phyloP scores from a whole-genome alignment of 2,797 vertebrate species.

The Acanthurus leucopareius region DNA sequence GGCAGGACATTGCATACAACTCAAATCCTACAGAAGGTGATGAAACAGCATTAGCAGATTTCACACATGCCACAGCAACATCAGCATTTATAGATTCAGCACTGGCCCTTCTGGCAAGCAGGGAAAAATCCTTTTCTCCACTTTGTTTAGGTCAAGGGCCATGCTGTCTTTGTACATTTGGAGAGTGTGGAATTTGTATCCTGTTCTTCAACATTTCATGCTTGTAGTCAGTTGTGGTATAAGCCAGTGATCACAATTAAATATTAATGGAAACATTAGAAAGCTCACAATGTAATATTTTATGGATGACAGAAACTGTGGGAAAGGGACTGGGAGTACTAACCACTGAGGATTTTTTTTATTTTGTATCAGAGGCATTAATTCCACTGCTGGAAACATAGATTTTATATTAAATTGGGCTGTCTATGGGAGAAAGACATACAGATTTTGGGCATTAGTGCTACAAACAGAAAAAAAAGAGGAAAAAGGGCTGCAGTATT shows the following conservation, averaged over 20 bases:
- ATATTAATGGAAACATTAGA: constrained; percentile 46
- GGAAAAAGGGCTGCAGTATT: too few species aligned
- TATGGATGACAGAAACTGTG: background rate
- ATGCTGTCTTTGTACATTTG: constrained; percentile 8
- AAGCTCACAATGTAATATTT: constrained; percentile 22
- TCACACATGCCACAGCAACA: constrained; percentile 24
- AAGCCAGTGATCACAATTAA: constrained; percentile 31
- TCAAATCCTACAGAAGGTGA: background rate
- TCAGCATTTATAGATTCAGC: constrained; percentile 20
- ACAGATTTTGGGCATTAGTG: too few species aligned
- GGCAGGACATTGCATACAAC: background rate
- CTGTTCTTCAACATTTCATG: constrained; percentile 33
- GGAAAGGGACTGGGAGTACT: background rate
- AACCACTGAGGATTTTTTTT: background rate
- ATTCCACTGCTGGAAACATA: too few species aligned
- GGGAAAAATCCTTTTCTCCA: constrained; percentile 22
- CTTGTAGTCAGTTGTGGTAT: constrained; percentile 28
- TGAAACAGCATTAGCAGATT: constrained; percentile 31
- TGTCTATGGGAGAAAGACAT: too few species aligned
- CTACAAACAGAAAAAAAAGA: too few species aligned
- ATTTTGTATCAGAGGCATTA: background rate
- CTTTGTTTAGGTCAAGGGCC: constrained; percentile 24
- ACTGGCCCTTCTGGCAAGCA: constrained; percentile 1
- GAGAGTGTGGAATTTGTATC: constrained; percentile 24
- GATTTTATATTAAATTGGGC: too few species aligned